Base-by-base conservation (phyloP, 35 echinoderm and acorn worm genomes). In the Acanthaster planci region DNA sequence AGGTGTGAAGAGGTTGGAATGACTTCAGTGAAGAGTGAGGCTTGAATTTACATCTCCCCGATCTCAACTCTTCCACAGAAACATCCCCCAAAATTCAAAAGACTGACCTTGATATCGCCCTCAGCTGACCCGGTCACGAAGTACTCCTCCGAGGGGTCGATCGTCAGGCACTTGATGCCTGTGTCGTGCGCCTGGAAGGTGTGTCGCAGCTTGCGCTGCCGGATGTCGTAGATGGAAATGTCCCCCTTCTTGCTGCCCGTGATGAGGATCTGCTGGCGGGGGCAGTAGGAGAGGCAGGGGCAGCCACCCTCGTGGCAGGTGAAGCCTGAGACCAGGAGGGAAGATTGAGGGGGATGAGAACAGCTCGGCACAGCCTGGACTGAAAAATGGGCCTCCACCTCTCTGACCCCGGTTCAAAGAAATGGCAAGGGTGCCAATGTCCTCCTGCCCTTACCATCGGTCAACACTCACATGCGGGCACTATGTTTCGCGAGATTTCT, bases 141-240 rank as follows among this genome's bases (percentile, higher is more conserved):
- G 82, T 94, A 94, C n/a, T 90, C 89, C 47, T 99, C 92, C 60
- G 79, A 83, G 1, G 96, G 96, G 77, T 93, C 92, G 2, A 99
- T 82, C 40, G 92, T 89, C 3, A 99, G 55, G 36, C 92, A 91
- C 54, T 80, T 91, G 76, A 99, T 93, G 79, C 81, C 77, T 36
- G 92, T 91, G 76, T 99, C 96, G 39, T 99, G 96, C 17, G 96
- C 96, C 58, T 94, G 92, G 89, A 99, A 99, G 67, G 92, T 91
- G 53, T 99, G 96, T 40, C 96, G 64, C 6, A 99, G 83, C 79
- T 99, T 93, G 26, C 96, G 86, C 60, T 99, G 96, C 18, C 96
- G 35, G 2, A 99, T 40, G 81, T 99, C 96, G 89, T 90, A 99
- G 37, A 99, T 90, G n/a, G 80, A 34, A 3, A 99, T 82, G 39